Evolutionary conservation across 2,888 invertebrate species (phyloP).

Genomic region (Drosophila macrospina): DNA sequence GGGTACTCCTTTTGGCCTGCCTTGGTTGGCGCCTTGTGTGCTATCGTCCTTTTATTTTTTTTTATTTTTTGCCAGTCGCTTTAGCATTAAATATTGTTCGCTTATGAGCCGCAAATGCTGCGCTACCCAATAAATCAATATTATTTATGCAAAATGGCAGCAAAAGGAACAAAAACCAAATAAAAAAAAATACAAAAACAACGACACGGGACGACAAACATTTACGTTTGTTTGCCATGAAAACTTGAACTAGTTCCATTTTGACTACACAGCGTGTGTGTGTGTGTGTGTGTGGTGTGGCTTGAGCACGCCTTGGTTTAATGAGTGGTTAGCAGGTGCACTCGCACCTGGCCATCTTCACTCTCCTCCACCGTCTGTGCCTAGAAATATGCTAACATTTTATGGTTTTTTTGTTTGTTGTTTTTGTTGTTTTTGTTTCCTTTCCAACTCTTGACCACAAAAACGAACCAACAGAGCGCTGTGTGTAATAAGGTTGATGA

Average conservation of each 20-base stretch:
- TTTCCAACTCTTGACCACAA: conserved; percentile 51
- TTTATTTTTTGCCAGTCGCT: conserved; percentile 42
- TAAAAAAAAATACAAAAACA: conserved; percentile 20
- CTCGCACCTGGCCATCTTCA: conserved; percentile 36
- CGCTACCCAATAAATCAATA: conserved; percentile 80
- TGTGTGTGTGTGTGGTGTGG: conserved; percentile 8
- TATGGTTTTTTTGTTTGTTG: conserved; percentile 15
- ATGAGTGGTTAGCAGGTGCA: conserved; percentile 61
- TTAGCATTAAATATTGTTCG: conserved; percentile 75
- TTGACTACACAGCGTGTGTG: background rate
- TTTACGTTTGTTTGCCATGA: conserved; percentile 64
- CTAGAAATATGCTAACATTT: conserved; percentile 29
- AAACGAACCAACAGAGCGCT: conserved; percentile 37
- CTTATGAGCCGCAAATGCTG: conserved; percentile 76
- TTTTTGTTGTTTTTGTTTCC: background rate
- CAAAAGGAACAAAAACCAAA: conserved; percentile 21
- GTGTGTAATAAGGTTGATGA: conserved; percentile 66
- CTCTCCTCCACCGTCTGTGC: background rate
- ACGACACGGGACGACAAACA: conserved; percentile 48
- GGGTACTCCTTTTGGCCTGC: conserved; percentile 2
- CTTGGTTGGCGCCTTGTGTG: conserved; percentile 21
- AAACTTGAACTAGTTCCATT: conserved; percentile 66
- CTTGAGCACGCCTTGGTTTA: conserved; percentile 42
- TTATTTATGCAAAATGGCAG: conserved; percentile 76
- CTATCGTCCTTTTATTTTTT: conserved; percentile 29